Base-by-base conservation (phyloP, 2,113 vertebrate genomes). In the Sphaerodactylus townsendi region DNA sequence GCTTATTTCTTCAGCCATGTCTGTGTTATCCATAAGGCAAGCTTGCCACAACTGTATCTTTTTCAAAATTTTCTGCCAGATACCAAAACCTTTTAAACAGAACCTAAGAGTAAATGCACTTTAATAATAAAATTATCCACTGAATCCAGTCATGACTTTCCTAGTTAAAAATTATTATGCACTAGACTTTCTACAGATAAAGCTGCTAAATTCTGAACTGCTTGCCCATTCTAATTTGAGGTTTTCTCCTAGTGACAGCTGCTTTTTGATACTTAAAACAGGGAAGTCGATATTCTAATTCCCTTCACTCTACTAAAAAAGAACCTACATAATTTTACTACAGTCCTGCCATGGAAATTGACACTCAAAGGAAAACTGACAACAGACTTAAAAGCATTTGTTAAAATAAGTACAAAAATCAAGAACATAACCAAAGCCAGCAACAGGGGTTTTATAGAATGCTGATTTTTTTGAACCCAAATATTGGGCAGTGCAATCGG, bases 261-360 rank as follows among this genome's bases (percentile, higher is more conserved):
- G 39, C 35, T 85, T 79, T 86, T 83, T 73, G 72, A 84, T 50
- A 82, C 53, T 86, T 83, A 85, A 95, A 92, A 88, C 79, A 79
- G 59, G 85, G 79, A 90, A 86, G 92, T 78, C 66, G 70, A 21
- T 64, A 72, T 79, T 83, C 68, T 88, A 85, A 86, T 89, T 90
- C 86, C 53, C 87, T 89, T 87, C 85, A 85, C 48, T 85, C 90
- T 87, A 86, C 84, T 86, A 92, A 92, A 92, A 88, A 93, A 91
- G 88, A 21, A 6, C 80, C 74, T 82, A 77, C 74, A 90, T 84
- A 86, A 91, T 91, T 93, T 89, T 79, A 91, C 89, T 92, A 89
- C n/a, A 82, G 65, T 72, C 90, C 39, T 75, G 33, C 70, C 75
- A 81, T 56, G 79, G 78, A 85, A 70, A 82, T 4, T 2, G 48